Conservation (phyloP, 2,888 invertebrate genomes). For the Caenorhabditis wallacei region DNA sequence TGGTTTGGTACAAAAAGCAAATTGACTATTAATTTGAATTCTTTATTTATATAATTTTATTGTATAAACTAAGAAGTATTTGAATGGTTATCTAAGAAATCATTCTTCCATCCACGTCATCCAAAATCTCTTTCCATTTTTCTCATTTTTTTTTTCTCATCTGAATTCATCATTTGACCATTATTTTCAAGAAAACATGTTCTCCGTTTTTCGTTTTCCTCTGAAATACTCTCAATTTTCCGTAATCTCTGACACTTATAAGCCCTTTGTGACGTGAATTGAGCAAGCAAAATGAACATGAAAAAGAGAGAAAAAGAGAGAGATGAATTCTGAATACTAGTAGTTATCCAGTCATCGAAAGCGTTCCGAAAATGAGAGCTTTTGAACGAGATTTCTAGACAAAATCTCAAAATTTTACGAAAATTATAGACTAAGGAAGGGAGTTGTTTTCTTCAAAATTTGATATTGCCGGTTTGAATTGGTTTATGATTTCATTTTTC, state of each 20-base stretch:
- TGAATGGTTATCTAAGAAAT: too few relatives aligned
- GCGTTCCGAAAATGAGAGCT: conserved; percentile 7
- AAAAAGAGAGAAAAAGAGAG: not conserved
- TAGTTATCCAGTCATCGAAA: conserved; percentile 18
- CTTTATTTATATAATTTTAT: too few relatives aligned
- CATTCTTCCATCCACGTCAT: conserved; percentile 9
- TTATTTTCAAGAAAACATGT: conserved; percentile 5
- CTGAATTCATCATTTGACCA: conserved; percentile 1
- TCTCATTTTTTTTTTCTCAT: not conserved
- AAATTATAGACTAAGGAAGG: too few relatives aligned
- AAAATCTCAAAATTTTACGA: too few relatives aligned
- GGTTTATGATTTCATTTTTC: too few relatives aligned
- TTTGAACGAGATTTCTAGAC: not conserved
- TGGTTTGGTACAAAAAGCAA: too few relatives aligned
- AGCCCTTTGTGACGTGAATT: conserved; percentile 31
- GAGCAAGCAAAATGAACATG: conserved; percentile 14
- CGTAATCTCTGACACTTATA: conserved; percentile 38
- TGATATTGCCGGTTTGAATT: too few relatives aligned
- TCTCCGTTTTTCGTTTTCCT: conserved; percentile 10
- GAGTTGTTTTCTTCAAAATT: too few relatives aligned
- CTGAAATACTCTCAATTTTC: conserved; percentile 16
- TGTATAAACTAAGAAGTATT: too few relatives aligned
- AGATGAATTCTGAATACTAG: conserved; percentile 19
- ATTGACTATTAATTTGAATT: too few relatives aligned
- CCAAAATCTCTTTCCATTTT: conserved; percentile 6